Evolutionary conservation across 2,113 vertebrate genomes (phyloP).

Genomic region (Ranitomeya variabilis): DNA sequence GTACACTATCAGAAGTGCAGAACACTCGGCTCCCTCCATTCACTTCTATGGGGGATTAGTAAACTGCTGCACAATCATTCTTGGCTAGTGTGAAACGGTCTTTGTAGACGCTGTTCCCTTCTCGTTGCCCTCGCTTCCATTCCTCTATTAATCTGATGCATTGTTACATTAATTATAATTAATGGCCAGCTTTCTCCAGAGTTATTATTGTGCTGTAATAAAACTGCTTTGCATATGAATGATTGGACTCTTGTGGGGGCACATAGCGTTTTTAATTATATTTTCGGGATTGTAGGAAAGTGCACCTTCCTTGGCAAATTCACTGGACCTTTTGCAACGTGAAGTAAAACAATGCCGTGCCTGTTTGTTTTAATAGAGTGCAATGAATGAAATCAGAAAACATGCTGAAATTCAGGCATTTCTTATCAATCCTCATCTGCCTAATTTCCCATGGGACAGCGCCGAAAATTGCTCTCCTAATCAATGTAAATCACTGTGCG

Average conservation of each 20-base stretch:
- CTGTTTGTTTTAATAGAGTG: conserved; percentile 31
- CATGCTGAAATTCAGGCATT: conserved; percentile 11
- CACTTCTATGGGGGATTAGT: too few relatives aligned
- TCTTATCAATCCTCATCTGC: conserved; percentile 44
- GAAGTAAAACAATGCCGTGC: background rate
- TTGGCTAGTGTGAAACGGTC: background rate
- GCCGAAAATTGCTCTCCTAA: conserved; percentile 35
- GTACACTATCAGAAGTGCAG: too few relatives aligned
- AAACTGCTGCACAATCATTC: too few relatives aligned
- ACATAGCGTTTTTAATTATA: background rate
- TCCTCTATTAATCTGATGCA: background rate
- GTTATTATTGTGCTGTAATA: background rate
- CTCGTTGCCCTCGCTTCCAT: background rate
- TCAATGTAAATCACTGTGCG: conserved; percentile 25
- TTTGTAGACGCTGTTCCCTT: background rate
- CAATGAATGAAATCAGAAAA: conserved; percentile 16
- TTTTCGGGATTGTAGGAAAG: background rate
- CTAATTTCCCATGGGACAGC: conserved; percentile 47
- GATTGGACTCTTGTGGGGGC: background rate
- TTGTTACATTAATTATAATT: background rate
- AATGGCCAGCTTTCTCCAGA: background rate
- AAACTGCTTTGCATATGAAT: background rate
- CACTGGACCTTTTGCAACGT: background rate
- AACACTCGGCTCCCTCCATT: too few relatives aligned
- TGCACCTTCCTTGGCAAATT: background rate